phyloP scores from a whole-genome alignment of 2,797 vertebrate species.

The Coracias cyanogaster region DNA sequence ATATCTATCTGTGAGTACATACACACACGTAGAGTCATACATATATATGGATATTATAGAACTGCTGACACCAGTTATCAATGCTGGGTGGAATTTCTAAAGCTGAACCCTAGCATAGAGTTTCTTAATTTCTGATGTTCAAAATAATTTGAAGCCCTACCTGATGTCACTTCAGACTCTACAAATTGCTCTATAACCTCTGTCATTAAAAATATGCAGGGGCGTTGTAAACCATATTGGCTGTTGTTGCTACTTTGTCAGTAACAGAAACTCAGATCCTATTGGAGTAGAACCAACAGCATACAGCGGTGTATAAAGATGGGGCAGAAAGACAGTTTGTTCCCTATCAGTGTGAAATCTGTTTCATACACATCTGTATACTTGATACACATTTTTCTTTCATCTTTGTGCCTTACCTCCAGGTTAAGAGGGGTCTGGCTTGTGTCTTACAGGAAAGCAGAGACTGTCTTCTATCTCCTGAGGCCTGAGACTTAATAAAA shows the following conservation, averaged over 20 bases:
- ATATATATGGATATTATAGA: not conserved
- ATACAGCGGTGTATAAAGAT: not conserved
- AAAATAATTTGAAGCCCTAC: not conserved
- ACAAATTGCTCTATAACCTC: not conserved
- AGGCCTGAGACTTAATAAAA: not conserved
- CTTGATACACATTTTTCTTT: not conserved
- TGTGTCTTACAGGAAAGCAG: not conserved
- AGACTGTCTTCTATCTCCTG: not conserved
- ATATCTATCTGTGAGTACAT: accelerated
- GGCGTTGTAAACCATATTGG: not conserved
- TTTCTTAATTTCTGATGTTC: not conserved
- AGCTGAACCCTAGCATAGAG: not conserved
- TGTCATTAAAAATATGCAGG: not conserved
- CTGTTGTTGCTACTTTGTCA: not conserved
- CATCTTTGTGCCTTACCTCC: not conserved
- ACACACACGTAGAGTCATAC: not conserved
- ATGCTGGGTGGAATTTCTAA: not conserved
- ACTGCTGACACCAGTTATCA: not conserved
- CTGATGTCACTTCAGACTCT: not conserved
- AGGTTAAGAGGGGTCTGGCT: not conserved
- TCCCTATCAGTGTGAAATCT: not conserved
- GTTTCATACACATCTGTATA: not conserved
- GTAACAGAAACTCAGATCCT: not conserved
- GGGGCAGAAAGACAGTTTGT: not conserved
- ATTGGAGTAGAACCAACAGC: not conserved